Percentiles rank a stretch among this genome's conserved stretches.
Conservation (phyloP, 2,797 vertebrate genomes). For the Poeciliopsis infans region DNA sequence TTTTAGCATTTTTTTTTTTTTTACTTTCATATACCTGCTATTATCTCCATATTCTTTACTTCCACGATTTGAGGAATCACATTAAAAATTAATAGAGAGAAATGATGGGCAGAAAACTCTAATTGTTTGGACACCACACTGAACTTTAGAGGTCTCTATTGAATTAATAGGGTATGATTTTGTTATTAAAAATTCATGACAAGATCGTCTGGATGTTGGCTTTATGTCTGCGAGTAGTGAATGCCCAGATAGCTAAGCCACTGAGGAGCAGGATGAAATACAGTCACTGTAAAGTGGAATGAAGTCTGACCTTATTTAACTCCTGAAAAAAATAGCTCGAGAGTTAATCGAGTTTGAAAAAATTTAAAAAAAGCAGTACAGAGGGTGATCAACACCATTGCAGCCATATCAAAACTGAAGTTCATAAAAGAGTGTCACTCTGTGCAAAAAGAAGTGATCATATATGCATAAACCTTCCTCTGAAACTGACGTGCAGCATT, state of each 20-base stretch:
- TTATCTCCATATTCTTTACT: conserved; percentile 42
- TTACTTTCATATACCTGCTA: conserved; percentile 19
- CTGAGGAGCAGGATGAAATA: conserved; percentile 40
- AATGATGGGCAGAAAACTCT: conserved; percentile 74
- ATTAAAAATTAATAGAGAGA: conserved; percentile 80
- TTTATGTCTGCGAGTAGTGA: conserved; percentile 60
- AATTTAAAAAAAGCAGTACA: conserved; percentile 17
- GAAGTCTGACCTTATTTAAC: conserved; percentile 57
- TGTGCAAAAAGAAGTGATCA: conserved; percentile 21
- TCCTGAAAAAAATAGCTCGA: conserved; percentile 49
- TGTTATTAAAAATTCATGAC: conserved; percentile 76
- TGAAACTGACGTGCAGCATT: conserved; percentile 18
- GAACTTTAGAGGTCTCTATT: conserved; percentile 76
- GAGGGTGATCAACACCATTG: conserved; percentile 50
- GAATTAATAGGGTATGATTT: conserved; percentile 77
- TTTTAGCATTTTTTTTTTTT: conserved; percentile 34
- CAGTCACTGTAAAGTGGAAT: conserved; percentile 21
- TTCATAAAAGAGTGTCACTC: conserved; percentile 17
- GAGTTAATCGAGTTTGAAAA: conserved; percentile 33
- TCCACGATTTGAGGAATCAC: conserved; percentile 58
- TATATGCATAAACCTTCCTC: conserved; percentile 29
- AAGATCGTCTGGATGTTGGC: conserved; percentile 68
- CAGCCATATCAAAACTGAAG: conserved; percentile 43
- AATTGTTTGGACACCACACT: conserved; percentile 81
- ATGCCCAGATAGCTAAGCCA: conserved; percentile 19